phyloP scores from a whole-genome alignment of 2,888 invertebrate genomes.

The Catocala nupta region DNA sequence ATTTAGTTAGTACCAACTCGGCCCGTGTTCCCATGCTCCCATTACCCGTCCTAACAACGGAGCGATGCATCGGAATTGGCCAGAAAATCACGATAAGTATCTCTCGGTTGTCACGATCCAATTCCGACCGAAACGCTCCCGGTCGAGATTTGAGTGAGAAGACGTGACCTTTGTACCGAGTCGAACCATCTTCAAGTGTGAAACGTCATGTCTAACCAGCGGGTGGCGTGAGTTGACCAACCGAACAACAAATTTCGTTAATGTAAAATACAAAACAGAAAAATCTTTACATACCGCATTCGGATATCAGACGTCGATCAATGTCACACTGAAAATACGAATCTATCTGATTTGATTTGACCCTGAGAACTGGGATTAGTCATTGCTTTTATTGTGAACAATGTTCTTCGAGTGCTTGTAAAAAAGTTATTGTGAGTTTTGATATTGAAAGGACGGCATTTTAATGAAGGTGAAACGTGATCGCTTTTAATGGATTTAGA shows the following conservation, averaged over 20 bases:
- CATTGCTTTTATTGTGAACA: conserved; percentile 71
- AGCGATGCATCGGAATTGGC: conserved; percentile 82
- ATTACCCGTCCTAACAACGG: conserved; percentile 78
- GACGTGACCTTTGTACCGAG: conserved; percentile 81
- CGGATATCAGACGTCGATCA: conserved; percentile 84
- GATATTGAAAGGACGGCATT: conserved; percentile 35
- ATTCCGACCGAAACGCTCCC: conserved; percentile 82
- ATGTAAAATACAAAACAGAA: conserved; percentile 66
- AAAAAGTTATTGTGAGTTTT: conserved; percentile 53
- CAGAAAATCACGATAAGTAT: conserved; percentile 86
- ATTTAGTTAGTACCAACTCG: conserved; percentile 75
- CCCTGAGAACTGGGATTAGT: conserved; percentile 71
- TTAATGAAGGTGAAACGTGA: conserved; percentile 29
- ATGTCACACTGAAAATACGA: conserved; percentile 68
- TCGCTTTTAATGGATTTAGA: conserved; percentile 35
- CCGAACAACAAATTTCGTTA: conserved; percentile 64
- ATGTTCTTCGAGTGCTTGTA: conserved; percentile 53
- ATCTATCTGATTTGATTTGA: conserved; percentile 73
- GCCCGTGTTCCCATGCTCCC: conserved; percentile 83
- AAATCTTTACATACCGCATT: conserved; percentile 62
- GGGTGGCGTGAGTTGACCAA: conserved; percentile 77
- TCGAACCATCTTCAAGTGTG: conserved; percentile 80
- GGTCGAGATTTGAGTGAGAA: conserved; percentile 83
- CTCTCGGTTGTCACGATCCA: conserved; percentile 85
- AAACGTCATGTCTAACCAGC: conserved; percentile 82